Evolutionary conservation across 1,140 invertebrate genomes (phyloP).

Genomic region (Pararge aegeria): DNA sequence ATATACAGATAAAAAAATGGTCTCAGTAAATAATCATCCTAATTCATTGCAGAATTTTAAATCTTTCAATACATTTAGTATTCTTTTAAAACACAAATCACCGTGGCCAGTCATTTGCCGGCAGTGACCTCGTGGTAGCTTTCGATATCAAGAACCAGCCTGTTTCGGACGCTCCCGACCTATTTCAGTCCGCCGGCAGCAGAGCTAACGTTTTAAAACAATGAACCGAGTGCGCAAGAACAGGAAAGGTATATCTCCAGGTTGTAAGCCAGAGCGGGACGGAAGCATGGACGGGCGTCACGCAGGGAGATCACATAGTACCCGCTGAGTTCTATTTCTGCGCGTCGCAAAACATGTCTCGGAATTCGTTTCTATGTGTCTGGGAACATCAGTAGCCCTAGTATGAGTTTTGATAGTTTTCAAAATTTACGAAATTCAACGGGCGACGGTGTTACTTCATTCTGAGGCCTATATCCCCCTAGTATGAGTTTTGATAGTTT

Average conservation of each 20-base stretch:
- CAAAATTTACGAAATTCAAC: too few relatives aligned
- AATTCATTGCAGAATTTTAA: neutral
- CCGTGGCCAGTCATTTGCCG: constrained; percentile 37
- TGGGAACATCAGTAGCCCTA: constrained; percentile 51
- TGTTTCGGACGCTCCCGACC: constrained; percentile 72
- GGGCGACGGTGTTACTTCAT: too few relatives aligned
- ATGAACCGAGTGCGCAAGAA: constrained; percentile 67
- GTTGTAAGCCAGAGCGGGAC: constrained; percentile 57
- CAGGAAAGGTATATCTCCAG: constrained; percentile 58
- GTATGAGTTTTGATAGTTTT: too few relatives aligned
- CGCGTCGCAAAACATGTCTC: constrained; percentile 76
- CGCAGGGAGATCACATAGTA: constrained; percentile 70
- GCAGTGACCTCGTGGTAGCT: constrained; percentile 70
- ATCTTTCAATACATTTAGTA: too few relatives aligned
- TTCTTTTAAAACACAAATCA: neutral
- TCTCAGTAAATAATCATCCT: neutral
- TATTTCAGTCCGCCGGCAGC: constrained; percentile 72
- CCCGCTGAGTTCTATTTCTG: constrained; percentile 74
- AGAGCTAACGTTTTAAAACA: constrained; percentile 66
- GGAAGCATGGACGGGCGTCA: constrained; percentile 55
- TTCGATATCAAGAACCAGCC: constrained; percentile 67
- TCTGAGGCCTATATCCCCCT: too few relatives aligned
- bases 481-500: too few relatives aligned
- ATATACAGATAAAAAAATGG: too few relatives aligned
- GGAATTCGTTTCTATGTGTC: constrained; percentile 77